Base-by-base conservation (phyloP, 2,113 vertebrate species). In the Siniperca knerii region DNA sequence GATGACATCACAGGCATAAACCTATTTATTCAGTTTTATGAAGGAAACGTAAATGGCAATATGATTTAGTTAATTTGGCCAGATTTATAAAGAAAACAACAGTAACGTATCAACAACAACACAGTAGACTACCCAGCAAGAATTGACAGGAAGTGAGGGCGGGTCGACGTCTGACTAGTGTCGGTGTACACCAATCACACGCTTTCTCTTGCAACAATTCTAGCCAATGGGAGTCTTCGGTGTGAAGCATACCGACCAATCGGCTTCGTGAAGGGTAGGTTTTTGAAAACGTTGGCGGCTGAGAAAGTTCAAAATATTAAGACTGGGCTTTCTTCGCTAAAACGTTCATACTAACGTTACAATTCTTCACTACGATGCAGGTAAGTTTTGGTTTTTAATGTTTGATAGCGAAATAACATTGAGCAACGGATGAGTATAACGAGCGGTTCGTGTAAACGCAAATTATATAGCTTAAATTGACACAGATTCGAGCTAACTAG, bases 231-330 rank as follows among this genome's bases (percentile, higher is more conserved):
- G 37, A 74, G 40, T 52, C 1, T 0, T 65, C 0, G 0, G 1
- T 74, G 6, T 7, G 40, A 0, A 12, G 23, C 33, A 6, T 1
- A 9, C 3, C 2, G 18, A 66, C 89, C 88, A 94, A 95, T 91
- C 77, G 4, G 20, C 0, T 57, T 62, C 23, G 18, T 0, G 18
- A 1, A 33, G 23, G 37, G 3, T 1, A n/a, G 29, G 40, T 78
- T 84, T 94, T 94, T 93, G 85, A 94, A 94, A 93, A 88, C 84
- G 82, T 91, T 94, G 92, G 92, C 94, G 92, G 90, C 58, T 2
- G 64, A 23, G 11, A 54, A 55, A 52, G 50, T 85, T 82, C n/a
- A 16, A 11, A 62, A 52, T 6, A 65, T 1, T 25, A 67, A 29
- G 50, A 40, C 33, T 23, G 46, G 8, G 0, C 0, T 40, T 48